phyloP scores from a whole-genome alignment of 2,113 vertebrate genomes.

The Rhadina sibilatrix region DNA sequence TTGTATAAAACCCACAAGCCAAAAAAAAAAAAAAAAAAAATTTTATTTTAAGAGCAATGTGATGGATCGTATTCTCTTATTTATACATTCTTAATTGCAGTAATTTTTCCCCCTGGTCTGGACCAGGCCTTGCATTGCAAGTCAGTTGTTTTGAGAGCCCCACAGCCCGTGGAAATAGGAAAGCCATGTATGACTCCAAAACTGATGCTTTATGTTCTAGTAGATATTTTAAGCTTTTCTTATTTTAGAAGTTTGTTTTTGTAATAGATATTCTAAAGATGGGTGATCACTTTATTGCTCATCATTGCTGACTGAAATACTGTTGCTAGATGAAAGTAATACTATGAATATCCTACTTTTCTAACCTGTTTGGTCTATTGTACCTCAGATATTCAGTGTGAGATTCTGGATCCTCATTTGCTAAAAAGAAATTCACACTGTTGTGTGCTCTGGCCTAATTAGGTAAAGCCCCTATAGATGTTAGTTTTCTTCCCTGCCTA shows the following conservation, averaged over 20 bases:
- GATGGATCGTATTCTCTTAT: conserved; percentile 9
- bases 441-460: conserved; percentile 21
- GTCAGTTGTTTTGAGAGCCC: background rate
- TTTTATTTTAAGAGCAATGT: background rate
- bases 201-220: conserved; percentile 14
- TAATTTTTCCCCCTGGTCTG: background rate
- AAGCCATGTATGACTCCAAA: background rate
- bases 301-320: conserved; percentile 68
- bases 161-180: background rate
- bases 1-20: conserved; percentile 51
- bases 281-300: conserved; percentile 66
- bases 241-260: conserved; percentile 72
- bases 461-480: background rate
- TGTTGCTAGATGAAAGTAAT: conserved; percentile 76
- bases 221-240: conserved; percentile 61
- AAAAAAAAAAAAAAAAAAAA: background rate
- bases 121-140: background rate
- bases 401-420: conserved; percentile 23
- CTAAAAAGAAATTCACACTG: background rate
- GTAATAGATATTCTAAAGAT: conserved; percentile 69
- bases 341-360: conserved; percentile 62
- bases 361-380: conserved; percentile 45
- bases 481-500: background rate
- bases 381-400: background rate
- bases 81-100: conserved; percentile 48